Conservation (phyloP, 2,113 vertebrate species). For the Podiceps cristatus region DNA sequence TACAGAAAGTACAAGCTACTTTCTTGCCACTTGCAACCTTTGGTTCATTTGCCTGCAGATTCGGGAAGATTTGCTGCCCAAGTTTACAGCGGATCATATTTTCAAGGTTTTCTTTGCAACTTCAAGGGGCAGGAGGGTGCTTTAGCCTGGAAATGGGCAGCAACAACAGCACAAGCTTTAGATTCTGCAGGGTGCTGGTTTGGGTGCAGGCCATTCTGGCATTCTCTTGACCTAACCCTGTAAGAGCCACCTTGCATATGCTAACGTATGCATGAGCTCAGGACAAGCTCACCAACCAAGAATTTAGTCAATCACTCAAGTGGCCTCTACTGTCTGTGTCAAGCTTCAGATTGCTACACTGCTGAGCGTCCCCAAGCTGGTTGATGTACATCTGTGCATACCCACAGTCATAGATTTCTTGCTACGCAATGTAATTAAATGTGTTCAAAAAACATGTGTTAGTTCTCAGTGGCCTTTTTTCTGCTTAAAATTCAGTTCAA, state of each 20-base stretch:
- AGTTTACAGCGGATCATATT: not conserved
- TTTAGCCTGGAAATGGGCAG: not conserved
- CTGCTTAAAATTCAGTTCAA: not conserved
- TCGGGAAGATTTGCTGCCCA: not conserved
- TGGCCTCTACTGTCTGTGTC: not conserved
- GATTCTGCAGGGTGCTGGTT: not conserved
- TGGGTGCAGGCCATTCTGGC: not conserved
- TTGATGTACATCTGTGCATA: not conserved
- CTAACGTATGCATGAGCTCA: not conserved
- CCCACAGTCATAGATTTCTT: fast-evolving
- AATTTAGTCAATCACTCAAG: not conserved
- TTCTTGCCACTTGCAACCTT: not conserved
- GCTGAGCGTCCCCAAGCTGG: not conserved
- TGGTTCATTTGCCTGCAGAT: not conserved
- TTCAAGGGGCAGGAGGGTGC: not conserved
- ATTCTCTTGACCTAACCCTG: not conserved
- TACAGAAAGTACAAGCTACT: not conserved
- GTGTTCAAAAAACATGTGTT: not conserved
- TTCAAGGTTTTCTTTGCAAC: not conserved
- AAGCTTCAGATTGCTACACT: not conserved
- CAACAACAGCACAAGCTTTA: not conserved
- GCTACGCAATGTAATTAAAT: not conserved
- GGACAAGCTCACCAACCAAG: not conserved
- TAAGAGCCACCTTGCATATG: not conserved
- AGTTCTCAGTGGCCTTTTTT: not conserved